Conservation (phyloP, 2,113 vertebrate species). For the human region DNA sequence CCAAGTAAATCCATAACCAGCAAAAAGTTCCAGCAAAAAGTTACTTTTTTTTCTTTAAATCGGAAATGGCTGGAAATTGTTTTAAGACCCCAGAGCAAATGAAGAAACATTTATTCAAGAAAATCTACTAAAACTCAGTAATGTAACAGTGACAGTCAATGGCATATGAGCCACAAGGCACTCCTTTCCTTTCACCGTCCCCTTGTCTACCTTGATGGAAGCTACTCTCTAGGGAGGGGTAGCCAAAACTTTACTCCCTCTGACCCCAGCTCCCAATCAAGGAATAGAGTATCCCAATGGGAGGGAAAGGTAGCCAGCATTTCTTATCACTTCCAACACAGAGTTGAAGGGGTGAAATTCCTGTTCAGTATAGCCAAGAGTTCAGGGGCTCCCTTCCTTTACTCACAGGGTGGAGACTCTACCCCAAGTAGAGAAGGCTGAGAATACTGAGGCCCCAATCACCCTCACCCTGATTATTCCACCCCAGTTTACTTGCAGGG, state of each 20-base stretch:
- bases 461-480: background rate
- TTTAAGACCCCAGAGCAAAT: background rate
- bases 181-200: background rate
- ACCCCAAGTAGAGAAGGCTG: background rate
- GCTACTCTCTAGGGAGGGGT: background rate
- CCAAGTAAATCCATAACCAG: background rate
- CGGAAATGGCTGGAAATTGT: background rate
- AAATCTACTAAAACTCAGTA: conserved; percentile 49
- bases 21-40: background rate
- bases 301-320: background rate
- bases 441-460: background rate
- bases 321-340: background rate
- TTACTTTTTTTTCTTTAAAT: too few relatives aligned
- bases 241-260: background rate
- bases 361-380: background rate
- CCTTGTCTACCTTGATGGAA: background rate
- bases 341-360: background rate
- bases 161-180: background rate
- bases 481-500: background rate
- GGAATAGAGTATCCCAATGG: background rate
- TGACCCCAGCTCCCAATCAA: background rate
- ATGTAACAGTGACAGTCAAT: background rate
- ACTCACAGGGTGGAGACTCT: background rate
- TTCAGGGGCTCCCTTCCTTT: background rate
- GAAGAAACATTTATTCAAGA: conserved; percentile 39